A percentile compares a stretch with the other conserved stretches of the same genome.
These are phyloP conservation scores for Mimachlamys varia DNA, from an alignment of 2,888 invertebrate genomes.

Conservation along the genomic window DNA sequence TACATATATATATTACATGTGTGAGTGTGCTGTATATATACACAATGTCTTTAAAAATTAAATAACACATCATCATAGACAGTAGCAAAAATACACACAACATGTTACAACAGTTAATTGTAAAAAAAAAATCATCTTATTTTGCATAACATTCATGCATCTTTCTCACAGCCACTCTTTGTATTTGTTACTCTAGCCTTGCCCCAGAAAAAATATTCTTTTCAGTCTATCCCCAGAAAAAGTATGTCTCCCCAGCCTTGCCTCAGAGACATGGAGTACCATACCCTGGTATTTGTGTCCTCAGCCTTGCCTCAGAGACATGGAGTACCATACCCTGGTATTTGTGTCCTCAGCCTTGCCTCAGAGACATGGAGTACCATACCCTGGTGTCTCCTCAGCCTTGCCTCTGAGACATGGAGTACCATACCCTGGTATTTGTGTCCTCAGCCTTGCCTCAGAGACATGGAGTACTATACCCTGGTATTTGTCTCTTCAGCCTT, in stretches of 20 bases:
- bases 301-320: too few relatives aligned
- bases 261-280: too few relatives aligned
- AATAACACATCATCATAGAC: slow-evolving; percentile 9
- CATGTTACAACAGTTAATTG: slow-evolving; percentile 28
- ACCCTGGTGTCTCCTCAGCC: too few relatives aligned
- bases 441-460: too few relatives aligned
- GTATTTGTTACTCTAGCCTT: not conserved
- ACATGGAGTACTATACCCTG: too few relatives aligned
- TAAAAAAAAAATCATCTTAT: not conserved
- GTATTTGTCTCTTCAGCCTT: too few relatives aligned
- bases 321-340: too few relatives aligned
- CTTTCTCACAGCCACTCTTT: not conserved
- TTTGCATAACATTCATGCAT: slow-evolving; percentile 15
- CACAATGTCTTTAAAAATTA: slow-evolving; percentile 19
- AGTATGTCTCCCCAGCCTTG: not conserved
- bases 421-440: too few relatives aligned
- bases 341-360: too few relatives aligned
- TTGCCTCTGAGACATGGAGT: too few relatives aligned
- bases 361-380: too few relatives aligned
- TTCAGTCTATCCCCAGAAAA: not conserved
- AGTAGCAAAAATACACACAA: slow-evolving; percentile 23
- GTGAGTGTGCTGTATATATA: slow-evolving; percentile 24
- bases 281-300: too few relatives aligned
- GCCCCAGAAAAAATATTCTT: not conserved
- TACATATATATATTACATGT: not conserved